These are phyloP conservation scores for Heliocidaris tuberculata DNA, from an alignment of 35 echinoderm and acorn worm species.

Conservation along the genomic window DNA sequence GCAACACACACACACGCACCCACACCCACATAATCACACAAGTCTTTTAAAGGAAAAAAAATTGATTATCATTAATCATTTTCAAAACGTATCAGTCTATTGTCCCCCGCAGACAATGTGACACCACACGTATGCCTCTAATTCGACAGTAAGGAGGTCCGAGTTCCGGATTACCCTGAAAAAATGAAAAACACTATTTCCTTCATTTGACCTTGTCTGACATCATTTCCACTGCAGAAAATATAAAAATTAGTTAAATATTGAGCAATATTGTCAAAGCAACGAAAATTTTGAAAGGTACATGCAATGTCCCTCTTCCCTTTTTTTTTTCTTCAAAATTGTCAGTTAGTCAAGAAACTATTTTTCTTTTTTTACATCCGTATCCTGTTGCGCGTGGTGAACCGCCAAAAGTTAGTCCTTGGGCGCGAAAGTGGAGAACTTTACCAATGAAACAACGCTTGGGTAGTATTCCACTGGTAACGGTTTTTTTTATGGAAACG, in stretches of 20 bases:
- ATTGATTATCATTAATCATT: no score
- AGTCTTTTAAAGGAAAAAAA: no score
- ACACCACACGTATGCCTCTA: no score
- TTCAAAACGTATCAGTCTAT: no score
- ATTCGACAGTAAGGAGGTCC: not conserved
- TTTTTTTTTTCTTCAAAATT: no score
- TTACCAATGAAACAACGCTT: not conserved
- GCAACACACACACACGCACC: no score
- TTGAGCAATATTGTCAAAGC: not conserved
- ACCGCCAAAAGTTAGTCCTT: slow-evolving; percentile 48
- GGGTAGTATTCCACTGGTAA: not conserved
- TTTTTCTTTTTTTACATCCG: not conserved
- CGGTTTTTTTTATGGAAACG: not conserved
- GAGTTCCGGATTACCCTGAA: not conserved
- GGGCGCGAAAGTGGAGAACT: not conserved
- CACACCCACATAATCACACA: no score
- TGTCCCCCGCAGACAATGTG: no score
- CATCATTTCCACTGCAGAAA: not conserved
- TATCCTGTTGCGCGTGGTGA: slow-evolving; percentile 38
- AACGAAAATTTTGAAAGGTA: not conserved
- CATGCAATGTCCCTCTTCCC: not conserved
- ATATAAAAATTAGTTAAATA: not conserved
- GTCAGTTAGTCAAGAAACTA: not conserved
- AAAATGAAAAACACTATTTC: not conserved
- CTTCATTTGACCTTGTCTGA: not conserved